Evolutionary conservation across 2,113 vertebrate genomes (phyloP).

Genomic region (Siniperca chuatsi): DNA sequence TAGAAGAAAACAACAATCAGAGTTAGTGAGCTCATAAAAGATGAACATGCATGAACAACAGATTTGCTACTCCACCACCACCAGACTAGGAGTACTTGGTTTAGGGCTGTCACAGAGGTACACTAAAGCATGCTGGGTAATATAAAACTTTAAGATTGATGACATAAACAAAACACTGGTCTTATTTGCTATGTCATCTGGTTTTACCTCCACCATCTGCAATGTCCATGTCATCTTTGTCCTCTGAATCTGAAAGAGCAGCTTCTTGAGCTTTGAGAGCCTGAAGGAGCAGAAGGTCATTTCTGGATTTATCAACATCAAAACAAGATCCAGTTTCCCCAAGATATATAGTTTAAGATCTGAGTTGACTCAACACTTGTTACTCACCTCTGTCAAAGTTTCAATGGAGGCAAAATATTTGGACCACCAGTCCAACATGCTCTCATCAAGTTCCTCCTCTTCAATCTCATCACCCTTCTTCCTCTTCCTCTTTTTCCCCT

Average conservation of each 20-base stretch:
- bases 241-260: slow-evolving; percentile 89
- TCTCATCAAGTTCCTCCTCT: slow-evolving; percentile 94
- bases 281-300: slow-evolving; percentile 39
- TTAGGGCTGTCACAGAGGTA: not conserved
- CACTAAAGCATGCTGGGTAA: not conserved
- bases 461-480: slow-evolving; percentile 88
- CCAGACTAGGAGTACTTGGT: not conserved
- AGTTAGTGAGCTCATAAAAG: slow-evolving; percentile 42
- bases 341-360: not conserved
- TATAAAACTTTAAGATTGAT: not conserved
- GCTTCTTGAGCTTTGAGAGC: slow-evolving; percentile 89
- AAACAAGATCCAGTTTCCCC: not conserved
- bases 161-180: not conserved
- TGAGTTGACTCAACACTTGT: not conserved
- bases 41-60: not conserved
- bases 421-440: slow-evolving; percentile 99
- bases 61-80: not conserved
- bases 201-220: slow-evolving; percentile 76
- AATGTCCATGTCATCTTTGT: slow-evolving; percentile 91
- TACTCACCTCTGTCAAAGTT: slow-evolving; percentile 92
- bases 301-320: not conserved
- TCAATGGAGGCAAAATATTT: slow-evolving; percentile 98
- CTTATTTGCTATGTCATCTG: not conserved
- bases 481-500: slow-evolving; percentile 89
- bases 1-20: slow-evolving; percentile 39